A percentile compares a stretch with the other conserved stretches of the same genome.
phyloP scores from a whole-genome alignment of 23 tunicate species.

The Styela plicata region DNA sequence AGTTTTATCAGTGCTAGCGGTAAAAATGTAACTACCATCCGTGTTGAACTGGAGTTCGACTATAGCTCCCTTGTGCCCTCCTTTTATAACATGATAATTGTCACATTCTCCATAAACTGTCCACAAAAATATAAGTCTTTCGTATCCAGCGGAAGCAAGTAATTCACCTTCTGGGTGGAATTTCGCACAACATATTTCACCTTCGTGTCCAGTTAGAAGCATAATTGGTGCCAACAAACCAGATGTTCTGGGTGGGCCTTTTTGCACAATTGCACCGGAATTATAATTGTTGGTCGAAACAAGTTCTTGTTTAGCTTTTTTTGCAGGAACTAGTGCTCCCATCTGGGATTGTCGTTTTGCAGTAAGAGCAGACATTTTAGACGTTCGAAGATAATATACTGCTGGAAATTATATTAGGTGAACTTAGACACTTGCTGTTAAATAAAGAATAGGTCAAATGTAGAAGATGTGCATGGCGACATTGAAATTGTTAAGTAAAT shows the following conservation, averaged over 20 bases:
- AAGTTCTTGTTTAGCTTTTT: slow-evolving; percentile 25
- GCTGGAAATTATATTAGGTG: no score
- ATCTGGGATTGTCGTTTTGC: slow-evolving; percentile 37
- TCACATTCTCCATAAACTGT: slow-evolving; percentile 95
- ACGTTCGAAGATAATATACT: no score
- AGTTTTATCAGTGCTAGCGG: slow-evolving; percentile 91
- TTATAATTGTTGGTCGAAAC: background rate
- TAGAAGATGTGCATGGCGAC: no score
- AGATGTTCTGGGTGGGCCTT: slow-evolving; percentile 74
- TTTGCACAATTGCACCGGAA: background rate
- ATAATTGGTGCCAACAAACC: slow-evolving; percentile 85
- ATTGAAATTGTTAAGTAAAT: no score
- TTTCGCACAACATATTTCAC: slow-evolving; percentile 82
- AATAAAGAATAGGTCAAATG: no score
- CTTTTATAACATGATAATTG: slow-evolving; percentile 71
- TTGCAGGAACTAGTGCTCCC: slow-evolving; percentile 58
- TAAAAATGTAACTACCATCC: slow-evolving; percentile 73
- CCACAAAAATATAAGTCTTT: slow-evolving; percentile 81
- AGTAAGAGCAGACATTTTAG: slow-evolving; percentile 48
- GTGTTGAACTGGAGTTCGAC: slow-evolving; percentile 87
- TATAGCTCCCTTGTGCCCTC: slow-evolving; percentile 82
- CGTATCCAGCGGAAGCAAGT: slow-evolving; percentile 84
- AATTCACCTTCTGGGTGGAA: slow-evolving; percentile 83
- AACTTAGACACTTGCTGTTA: no score
- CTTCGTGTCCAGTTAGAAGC: slow-evolving; percentile 91